These are phyloP conservation scores for Acanthochromis polyacanthus DNA, from an alignment of 2,113 vertebrate genomes.

Conservation along the genomic window DNA sequence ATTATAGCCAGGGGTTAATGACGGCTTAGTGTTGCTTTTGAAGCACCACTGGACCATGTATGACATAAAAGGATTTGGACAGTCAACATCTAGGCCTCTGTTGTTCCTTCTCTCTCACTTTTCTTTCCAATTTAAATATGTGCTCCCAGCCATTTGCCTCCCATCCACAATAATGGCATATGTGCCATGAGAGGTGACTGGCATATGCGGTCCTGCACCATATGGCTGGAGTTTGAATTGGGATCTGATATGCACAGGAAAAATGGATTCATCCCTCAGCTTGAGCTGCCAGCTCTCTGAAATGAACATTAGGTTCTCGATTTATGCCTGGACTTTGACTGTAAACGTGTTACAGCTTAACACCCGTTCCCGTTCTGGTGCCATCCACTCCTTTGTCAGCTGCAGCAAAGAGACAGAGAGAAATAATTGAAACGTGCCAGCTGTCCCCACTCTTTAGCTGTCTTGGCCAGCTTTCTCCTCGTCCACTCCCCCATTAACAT, in stretches of 20 bases:
- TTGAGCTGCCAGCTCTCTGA: conserved; percentile 78
- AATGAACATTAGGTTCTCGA: conserved; percentile 82
- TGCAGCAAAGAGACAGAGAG: conserved; percentile 68
- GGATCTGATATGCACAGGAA: conserved; percentile 64
- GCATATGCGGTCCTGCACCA: conserved; percentile 74
- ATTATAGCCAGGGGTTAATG: conserved; percentile 47
- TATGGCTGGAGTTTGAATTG: conserved; percentile 80
- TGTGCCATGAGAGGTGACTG: conserved; percentile 68
- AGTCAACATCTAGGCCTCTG: conserved; percentile 33
- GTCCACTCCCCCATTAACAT: conserved; percentile 74
- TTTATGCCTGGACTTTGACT: conserved; percentile 80
- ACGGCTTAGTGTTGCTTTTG: conserved; percentile 44
- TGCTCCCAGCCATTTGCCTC: neutral
- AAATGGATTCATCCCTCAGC: conserved; percentile 72
- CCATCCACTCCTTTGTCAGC: conserved; percentile 78
- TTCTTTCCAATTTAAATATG: conserved; percentile 31
- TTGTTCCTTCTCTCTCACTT: neutral
- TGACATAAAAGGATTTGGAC: conserved; percentile 33
- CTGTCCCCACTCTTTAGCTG: conserved; percentile 78
- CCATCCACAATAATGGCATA: conserved; percentile 40
- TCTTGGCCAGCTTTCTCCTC: conserved; percentile 72
- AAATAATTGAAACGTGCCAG: conserved; percentile 82
- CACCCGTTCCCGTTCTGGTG: conserved; percentile 73
- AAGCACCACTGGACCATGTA: conserved; percentile 17
- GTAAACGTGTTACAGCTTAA: conserved; percentile 81